phyloP scores from a whole-genome alignment of 2,113 vertebrate genomes.

The Gymnorhina tibicen region DNA sequence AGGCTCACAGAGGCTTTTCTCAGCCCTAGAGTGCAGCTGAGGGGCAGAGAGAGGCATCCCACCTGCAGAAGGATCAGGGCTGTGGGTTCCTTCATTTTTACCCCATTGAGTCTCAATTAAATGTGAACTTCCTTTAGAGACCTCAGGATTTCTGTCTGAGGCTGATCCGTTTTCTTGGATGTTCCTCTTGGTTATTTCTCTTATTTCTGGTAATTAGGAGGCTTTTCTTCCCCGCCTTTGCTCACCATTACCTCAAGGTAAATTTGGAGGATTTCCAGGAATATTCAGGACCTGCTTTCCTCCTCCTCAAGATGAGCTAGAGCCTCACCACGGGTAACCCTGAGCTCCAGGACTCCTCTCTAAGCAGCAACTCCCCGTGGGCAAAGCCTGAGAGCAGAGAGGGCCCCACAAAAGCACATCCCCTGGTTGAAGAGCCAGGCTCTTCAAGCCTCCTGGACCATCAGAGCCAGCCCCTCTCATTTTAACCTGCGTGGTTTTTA shows the following conservation, averaged over 20 bases:
- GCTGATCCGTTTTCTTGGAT: background rate
- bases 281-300: background rate
- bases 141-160: background rate
- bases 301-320: background rate
- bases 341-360: background rate
- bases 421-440: background rate
- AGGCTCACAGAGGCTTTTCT: background rate
- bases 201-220: background rate
- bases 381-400: background rate
- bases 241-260: background rate
- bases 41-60: background rate
- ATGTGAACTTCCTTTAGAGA: background rate
- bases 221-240: background rate
- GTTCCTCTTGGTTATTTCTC: background rate
- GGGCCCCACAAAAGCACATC: background rate
- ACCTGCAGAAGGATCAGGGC: background rate
- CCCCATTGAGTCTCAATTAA: background rate
- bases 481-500: background rate
- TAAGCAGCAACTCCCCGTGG: rapidly evolving
- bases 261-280: background rate
- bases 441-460: background rate
- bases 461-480: background rate
- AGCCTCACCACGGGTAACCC: background rate
- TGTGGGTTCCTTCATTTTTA: background rate
- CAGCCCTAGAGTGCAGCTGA: background rate